Evolutionary conservation across 2,888 invertebrate species (phyloP).

Genomic region (Epinotia brunnichana): DNA sequence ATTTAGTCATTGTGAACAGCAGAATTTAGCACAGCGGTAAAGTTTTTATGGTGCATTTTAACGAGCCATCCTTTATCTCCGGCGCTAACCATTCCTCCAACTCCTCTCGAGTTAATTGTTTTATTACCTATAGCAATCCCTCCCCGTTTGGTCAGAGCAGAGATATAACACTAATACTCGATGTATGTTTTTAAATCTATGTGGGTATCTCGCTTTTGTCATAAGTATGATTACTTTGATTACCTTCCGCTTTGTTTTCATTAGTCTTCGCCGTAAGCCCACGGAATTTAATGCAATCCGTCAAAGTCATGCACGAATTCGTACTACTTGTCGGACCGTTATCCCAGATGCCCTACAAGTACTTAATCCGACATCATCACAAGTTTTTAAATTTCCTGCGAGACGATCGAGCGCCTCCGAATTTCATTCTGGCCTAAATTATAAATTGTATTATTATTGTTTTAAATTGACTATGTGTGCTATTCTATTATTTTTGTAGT

Average conservation of each 20-base stretch:
- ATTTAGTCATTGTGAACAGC: not conserved
- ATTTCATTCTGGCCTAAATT: too few relatives aligned
- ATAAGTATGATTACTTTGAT: too few relatives aligned
- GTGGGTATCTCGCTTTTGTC: too few relatives aligned
- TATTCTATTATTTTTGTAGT: too few relatives aligned
- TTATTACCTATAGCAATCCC: too few relatives aligned
- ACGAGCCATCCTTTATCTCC: not conserved
- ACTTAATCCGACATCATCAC: not conserved
- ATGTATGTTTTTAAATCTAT: too few relatives aligned
- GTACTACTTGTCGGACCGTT: not conserved
- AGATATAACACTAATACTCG: too few relatives aligned
- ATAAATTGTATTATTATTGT: too few relatives aligned
- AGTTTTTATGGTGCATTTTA: not conserved
- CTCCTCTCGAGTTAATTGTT: too few relatives aligned
- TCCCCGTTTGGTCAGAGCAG: too few relatives aligned
- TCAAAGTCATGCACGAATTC: not conserved
- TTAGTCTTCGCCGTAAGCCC: not conserved
- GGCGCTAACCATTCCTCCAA: too few relatives aligned
- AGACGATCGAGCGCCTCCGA: not conserved
- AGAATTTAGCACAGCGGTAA: not conserved
- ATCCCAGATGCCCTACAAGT: not conserved
- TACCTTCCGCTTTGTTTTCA: not conserved
- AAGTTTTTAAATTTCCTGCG: not conserved
- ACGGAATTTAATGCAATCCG: not conserved
- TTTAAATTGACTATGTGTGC: too few relatives aligned